A percentile compares a stretch with the other conserved stretches of the same genome.
phyloP scores from a whole-genome alignment of 2,888 invertebrate genomes.

The Stenchaetothrips biformis region DNA sequence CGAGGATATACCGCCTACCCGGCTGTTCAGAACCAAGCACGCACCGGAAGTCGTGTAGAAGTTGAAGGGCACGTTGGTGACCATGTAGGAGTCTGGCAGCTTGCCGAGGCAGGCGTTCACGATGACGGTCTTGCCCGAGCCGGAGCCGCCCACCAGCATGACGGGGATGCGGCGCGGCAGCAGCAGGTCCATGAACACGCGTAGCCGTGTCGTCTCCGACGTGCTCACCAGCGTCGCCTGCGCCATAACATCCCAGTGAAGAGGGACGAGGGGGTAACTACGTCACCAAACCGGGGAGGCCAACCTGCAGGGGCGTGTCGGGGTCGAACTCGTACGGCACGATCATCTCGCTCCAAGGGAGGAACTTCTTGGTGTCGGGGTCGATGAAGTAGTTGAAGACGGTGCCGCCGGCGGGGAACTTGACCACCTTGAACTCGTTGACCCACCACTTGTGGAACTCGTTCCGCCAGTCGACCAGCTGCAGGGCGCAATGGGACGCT shows the following conservation, averaged over 20 bases:
- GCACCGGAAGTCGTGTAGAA: conserved; percentile 86
- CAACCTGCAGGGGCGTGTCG: conserved; percentile 80
- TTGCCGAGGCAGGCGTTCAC: conserved; percentile 74
- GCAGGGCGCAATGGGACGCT: conserved; percentile 40
- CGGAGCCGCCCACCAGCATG: conserved; percentile 86
- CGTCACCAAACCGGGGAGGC: neutral
- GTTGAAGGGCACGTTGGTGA: conserved; percentile 89
- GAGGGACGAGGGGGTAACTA: conserved; percentile 19
- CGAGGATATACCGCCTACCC: neutral
- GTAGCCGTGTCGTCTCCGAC: conserved; percentile 78
- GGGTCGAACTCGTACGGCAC: conserved; percentile 74
- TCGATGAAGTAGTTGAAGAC: conserved; percentile 90
- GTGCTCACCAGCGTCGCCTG: conserved; percentile 81
- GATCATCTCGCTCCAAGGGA: conserved; percentile 82
- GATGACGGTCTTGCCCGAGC: conserved; percentile 89
- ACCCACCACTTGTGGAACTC: conserved; percentile 95
- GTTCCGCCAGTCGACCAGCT: conserved; percentile 83
- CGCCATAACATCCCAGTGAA: conserved; percentile 33
- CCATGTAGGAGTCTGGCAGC: conserved; percentile 65
- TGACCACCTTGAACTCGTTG: conserved; percentile 85
- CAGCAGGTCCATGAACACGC: conserved; percentile 82
- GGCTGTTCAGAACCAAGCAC: conserved; percentile 19
- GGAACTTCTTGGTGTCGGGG: conserved; percentile 73
- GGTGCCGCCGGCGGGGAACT: conserved; percentile 76
- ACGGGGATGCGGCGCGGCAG: conserved; percentile 73